Conservation (phyloP, 2,797 vertebrate genomes). For the Neostethus bicornis region DNA sequence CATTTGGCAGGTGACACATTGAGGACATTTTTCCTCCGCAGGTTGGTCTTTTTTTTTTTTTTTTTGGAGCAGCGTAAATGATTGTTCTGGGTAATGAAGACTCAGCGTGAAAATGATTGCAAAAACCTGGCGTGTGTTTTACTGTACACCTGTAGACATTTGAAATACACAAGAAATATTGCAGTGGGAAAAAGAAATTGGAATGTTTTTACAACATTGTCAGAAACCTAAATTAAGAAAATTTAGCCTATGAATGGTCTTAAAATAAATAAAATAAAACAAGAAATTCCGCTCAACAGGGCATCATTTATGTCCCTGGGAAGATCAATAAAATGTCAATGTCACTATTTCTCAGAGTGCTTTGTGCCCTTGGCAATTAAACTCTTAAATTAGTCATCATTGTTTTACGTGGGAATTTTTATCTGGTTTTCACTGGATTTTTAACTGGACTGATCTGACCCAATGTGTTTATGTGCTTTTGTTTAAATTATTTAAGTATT, state of each 20-base stretch:
- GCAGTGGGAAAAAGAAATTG: background rate
- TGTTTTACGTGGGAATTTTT: too few relatives aligned
- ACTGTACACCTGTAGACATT: conserved; percentile 50
- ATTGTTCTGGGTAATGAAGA: conserved; percentile 79
- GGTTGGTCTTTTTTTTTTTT: conserved; percentile 77
- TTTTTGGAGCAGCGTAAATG: conserved; percentile 78
- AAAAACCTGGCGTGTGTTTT: conserved; percentile 47
- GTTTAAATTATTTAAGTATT: too few relatives aligned
- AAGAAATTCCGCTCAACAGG: background rate
- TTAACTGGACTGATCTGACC: too few relatives aligned
- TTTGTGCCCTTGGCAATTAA: too few relatives aligned
- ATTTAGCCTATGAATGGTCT: background rate
- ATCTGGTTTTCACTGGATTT: too few relatives aligned
- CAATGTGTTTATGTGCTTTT: too few relatives aligned
- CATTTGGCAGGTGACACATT: conserved; percentile 81
- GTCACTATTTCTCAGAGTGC: too few relatives aligned
- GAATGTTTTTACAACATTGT: conserved; percentile 30
- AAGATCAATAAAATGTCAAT: too few relatives aligned
- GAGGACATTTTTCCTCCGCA: conserved; percentile 80
- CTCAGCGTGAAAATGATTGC: conserved; percentile 57
- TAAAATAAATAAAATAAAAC: background rate
- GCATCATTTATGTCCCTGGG: too few relatives aligned
- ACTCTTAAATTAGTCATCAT: too few relatives aligned
- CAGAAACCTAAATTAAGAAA: background rate
- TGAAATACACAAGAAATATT: conserved; percentile 33